Conservation (phyloP, 2,888 invertebrate species). For the Perdita meconis region DNA sequence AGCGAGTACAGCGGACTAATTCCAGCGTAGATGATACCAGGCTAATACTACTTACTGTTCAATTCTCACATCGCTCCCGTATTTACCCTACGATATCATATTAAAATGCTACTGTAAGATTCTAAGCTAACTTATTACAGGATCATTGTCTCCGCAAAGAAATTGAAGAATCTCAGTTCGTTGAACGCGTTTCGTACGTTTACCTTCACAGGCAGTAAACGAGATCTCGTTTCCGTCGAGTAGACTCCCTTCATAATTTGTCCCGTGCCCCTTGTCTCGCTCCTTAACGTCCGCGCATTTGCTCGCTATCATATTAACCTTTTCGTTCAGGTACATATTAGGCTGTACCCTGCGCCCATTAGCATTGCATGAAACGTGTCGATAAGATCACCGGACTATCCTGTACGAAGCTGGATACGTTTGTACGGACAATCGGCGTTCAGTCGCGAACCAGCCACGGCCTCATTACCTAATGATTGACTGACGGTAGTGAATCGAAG, state of each 20-base stretch:
- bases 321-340: conserved; percentile 58
- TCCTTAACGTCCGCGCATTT: conserved; percentile 56
- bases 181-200: conserved; percentile 23
- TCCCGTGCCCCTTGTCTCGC: conserved; percentile 31
- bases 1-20: no score
- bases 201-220: conserved; percentile 31
- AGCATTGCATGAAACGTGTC: conserved; percentile 56
- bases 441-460: conserved; percentile 43
- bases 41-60: no score
- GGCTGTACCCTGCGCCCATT: conserved; percentile 53
- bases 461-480: conserved; percentile 60
- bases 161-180: conserved; percentile 34
- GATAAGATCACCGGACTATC: conserved; percentile 54
- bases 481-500: conserved; percentile 44
- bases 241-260: conserved; percentile 54
- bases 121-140: not conserved
- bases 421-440: conserved; percentile 54
- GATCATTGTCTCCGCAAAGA: conserved; percentile 2
- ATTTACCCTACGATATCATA: no score
- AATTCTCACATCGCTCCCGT: no score
- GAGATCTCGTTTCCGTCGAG: conserved; percentile 51
- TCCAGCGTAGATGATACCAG: no score
- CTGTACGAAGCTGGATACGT: conserved; percentile 34
- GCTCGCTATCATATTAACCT: conserved; percentile 60
- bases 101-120: no score